Conservation (phyloP, 1,140 invertebrate species). For the Drosophila tsacasi region DNA sequence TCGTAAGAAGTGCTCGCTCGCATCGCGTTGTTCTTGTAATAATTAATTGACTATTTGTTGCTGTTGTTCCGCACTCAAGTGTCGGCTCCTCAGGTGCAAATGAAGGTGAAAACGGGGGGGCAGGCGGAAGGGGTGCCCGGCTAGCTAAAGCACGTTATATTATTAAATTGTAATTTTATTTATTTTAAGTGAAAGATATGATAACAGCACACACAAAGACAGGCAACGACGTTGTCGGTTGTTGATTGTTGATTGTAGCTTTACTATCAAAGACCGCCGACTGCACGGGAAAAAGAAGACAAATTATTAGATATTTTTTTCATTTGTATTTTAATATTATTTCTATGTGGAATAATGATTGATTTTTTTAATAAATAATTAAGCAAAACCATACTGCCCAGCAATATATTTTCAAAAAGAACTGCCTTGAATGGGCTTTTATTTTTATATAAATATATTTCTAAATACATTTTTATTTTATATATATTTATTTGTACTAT, state of each 20-base stretch:
- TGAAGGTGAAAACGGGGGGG: neutral
- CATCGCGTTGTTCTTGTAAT: slow-evolving; percentile 66
- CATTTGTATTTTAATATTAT: neutral
- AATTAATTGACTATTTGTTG: slow-evolving; percentile 83
- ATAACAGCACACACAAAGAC: slow-evolving; percentile 58
- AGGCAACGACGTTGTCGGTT: slow-evolving; percentile 33
- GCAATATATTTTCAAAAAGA: no score
- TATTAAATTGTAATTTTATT: slow-evolving; percentile 83
- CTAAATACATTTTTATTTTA: neutral
- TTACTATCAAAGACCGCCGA: slow-evolving; percentile 62
- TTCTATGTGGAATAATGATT: no score
- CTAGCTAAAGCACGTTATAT: slow-evolving; percentile 56
- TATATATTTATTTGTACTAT: neutral
- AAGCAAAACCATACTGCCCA: neutral
- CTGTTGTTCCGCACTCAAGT: slow-evolving; percentile 69
- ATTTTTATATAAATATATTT: no score
- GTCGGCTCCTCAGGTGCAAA: slow-evolving; percentile 52
- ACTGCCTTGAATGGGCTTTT: no score
- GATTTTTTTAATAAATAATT: neutral
- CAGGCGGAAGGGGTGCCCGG: neutral
- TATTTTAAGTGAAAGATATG: slow-evolving; percentile 82
- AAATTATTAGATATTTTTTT: neutral
- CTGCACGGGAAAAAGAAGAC: slow-evolving; percentile 6
- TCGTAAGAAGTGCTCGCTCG: slow-evolving; percentile 71
- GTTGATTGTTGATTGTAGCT: slow-evolving; percentile 51